These are phyloP conservation scores for Malacosoma neustria DNA, from an alignment of 2,888 invertebrate genomes.

Conservation along the genomic window DNA sequence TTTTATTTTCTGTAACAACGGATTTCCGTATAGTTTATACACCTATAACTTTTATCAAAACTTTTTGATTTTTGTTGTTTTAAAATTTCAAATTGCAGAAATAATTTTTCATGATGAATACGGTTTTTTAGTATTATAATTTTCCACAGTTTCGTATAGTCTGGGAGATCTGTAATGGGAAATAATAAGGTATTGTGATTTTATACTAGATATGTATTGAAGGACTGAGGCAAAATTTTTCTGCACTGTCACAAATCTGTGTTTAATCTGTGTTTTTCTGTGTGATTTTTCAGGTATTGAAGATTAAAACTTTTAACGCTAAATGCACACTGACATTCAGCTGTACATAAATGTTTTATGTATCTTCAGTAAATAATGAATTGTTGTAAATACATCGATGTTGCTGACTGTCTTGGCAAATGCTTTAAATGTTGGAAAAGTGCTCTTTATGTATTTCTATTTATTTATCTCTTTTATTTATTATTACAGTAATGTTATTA, in stretches of 20 bases:
- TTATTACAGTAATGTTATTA: too few relatives aligned
- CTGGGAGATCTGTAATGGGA: too few relatives aligned
- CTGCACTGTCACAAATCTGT: too few relatives aligned
- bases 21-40: too few relatives aligned
- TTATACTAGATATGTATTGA: conserved; percentile 1
- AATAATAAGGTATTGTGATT: conserved; percentile 1
- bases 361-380: conserved; percentile 15
- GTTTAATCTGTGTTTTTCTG: conserved; percentile 6
- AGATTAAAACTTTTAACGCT: conserved; percentile 23
- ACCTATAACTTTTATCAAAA: too few relatives aligned
- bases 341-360: conserved; percentile 18
- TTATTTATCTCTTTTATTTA: not conserved
- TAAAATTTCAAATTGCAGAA: too few relatives aligned
- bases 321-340: conserved; percentile 38
- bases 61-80: too few relatives aligned
- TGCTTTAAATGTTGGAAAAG: conserved; percentile 57
- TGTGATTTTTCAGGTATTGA: conserved; percentile 26
- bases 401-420: conserved; percentile 57
- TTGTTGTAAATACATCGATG: conserved; percentile 49
- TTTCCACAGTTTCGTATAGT: too few relatives aligned
- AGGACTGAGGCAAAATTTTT: too few relatives aligned
- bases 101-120: too few relatives aligned
- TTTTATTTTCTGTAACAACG: too few relatives aligned
- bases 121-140: too few relatives aligned
- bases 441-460: conserved; percentile 33